Percentiles rank a stretch among this genome's conserved stretches.
Conservation (phyloP, 2,113 vertebrate genomes). For the Rana temporaria region DNA sequence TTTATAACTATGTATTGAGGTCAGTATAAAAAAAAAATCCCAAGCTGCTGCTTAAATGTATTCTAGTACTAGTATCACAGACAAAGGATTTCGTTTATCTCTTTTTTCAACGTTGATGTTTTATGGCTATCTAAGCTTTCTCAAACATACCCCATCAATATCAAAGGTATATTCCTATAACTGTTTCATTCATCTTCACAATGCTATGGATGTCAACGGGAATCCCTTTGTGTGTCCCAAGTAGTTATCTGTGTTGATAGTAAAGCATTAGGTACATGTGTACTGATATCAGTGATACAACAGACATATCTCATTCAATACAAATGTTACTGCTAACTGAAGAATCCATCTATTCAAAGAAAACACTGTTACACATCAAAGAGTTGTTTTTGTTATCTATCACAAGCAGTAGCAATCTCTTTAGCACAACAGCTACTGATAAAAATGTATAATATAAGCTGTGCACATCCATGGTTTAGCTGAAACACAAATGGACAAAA, state of each 20-base stretch:
- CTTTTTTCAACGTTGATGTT: background rate
- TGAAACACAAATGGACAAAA: background rate
- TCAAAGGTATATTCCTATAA: constrained; percentile 21
- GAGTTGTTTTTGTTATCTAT: constrained; percentile 37
- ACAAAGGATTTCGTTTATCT: background rate
- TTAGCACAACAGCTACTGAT: constrained; percentile 34
- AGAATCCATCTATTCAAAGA: constrained; percentile 20
- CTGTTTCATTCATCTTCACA: constrained; percentile 20
- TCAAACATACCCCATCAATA: background rate
- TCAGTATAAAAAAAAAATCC: no score
- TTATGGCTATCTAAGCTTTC: background rate
- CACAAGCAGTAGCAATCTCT: constrained; percentile 35
- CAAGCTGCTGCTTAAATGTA: no score
- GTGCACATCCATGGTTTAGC: background rate
- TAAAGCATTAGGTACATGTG: constrained; percentile 15
- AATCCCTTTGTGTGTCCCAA: constrained; percentile 22
- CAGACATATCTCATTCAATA: constrained; percentile 19
- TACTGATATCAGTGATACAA: constrained; percentile 28
- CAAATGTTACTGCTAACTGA: constrained; percentile 43
- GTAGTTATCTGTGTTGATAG: constrained; percentile 37
- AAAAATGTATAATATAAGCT: constrained; percentile 9
- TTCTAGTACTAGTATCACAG: no score
- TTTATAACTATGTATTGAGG: no score
- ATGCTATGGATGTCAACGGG: constrained; percentile 24
- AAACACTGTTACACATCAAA: constrained; percentile 3